These are phyloP conservation scores for Spheniscus mendiculus DNA, from an alignment of 2,113 vertebrate species.

Conservation along the genomic window DNA sequence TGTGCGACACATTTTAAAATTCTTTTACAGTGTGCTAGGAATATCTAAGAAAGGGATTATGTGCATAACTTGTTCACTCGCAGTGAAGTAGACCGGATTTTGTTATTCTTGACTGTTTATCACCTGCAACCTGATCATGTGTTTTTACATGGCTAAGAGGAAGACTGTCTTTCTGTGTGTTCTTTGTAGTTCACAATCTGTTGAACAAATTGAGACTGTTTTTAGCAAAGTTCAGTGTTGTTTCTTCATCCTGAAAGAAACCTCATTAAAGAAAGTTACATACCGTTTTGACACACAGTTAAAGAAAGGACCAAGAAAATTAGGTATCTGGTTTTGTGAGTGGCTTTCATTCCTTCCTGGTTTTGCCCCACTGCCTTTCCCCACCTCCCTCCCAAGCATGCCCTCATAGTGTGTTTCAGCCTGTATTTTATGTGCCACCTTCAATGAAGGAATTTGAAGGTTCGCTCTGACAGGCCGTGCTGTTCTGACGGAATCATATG, in stretches of 20 bases:
- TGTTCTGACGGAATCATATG: not conserved
- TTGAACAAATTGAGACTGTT: not conserved
- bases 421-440: not conserved
- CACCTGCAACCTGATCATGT: not conserved
- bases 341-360: not conserved
- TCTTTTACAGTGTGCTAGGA: not conserved
- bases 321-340: not conserved
- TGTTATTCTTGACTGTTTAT: not conserved
- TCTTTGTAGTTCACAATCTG: not conserved
- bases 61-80: not conserved
- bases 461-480: fast-evolving
- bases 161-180: not conserved
- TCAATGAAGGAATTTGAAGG: not conserved
- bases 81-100: not conserved
- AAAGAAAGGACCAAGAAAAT: not conserved
- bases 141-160: not conserved
- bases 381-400: not conserved
- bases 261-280: not conserved
- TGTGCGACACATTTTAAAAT: not conserved
- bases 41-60: not conserved
- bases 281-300: not conserved
- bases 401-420: not conserved
- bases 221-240: not conserved
- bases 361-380: not conserved
- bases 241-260: not conserved